These are phyloP conservation scores for Coenonympha arcania DNA, from an alignment of 2,888 invertebrate genomes.

Conservation along the genomic window DNA sequence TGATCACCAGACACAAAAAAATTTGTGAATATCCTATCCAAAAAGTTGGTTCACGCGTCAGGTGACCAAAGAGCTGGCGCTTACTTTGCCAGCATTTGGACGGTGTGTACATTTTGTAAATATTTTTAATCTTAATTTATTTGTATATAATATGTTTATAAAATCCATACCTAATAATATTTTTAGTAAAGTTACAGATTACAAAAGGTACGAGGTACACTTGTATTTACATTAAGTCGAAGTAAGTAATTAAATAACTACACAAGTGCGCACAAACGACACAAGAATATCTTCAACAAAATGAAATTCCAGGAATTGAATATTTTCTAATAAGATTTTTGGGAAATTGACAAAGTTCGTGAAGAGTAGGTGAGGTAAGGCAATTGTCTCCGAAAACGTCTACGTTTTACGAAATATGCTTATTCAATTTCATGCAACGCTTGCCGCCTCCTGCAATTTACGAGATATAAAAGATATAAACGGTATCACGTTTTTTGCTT, in stretches of 20 bases:
- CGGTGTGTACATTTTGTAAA: too few relatives aligned
- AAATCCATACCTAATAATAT: too few relatives aligned
- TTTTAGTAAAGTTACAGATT: too few relatives aligned
- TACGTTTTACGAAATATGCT: slow-evolving; percentile 75
- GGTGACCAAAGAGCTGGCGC: too few relatives aligned
- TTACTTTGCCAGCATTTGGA: too few relatives aligned
- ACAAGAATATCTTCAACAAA: slow-evolving; percentile 15
- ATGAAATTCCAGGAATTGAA: slow-evolving; percentile 52
- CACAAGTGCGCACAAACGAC: slow-evolving; percentile 3
- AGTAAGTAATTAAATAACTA: not conserved
- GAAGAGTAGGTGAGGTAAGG: slow-evolving; percentile 74
- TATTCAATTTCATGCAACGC: slow-evolving; percentile 76
- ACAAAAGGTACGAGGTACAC: too few relatives aligned
- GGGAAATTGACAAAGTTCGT: slow-evolving; percentile 72
- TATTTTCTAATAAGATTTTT: slow-evolving; percentile 68
- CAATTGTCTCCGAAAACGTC: slow-evolving; percentile 75
- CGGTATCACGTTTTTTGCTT: slow-evolving; percentile 75
- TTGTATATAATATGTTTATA: too few relatives aligned
- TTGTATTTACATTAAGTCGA: not conserved
- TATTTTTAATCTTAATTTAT: too few relatives aligned
- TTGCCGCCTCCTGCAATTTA: slow-evolving; percentile 75
- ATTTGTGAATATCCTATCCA: too few relatives aligned
- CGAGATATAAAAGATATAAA: slow-evolving; percentile 75
- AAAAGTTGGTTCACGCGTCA: too few relatives aligned
- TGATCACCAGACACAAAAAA: too few relatives aligned